Percentiles rank a stretch among this genome's conserved stretches.
phyloP scores from a whole-genome alignment of 2,888 invertebrate genomes.

The Drosophila imparisetae region DNA sequence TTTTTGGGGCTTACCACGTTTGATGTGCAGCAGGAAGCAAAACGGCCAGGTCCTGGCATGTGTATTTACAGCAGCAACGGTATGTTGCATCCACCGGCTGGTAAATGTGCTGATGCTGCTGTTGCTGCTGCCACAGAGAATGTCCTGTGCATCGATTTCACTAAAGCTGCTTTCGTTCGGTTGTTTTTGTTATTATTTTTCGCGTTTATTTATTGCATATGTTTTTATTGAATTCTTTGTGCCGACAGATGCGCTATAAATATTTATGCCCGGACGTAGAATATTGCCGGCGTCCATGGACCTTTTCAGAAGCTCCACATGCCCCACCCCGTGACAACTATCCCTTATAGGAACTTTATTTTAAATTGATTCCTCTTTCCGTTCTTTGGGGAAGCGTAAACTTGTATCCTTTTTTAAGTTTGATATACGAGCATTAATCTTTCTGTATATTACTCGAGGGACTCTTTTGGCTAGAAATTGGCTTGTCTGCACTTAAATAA shows the following conservation, averaged over 20 bases:
- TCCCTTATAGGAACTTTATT: slow-evolving; percentile 52
- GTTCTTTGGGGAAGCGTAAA: slow-evolving; percentile 50
- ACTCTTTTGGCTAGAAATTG: slow-evolving; percentile 58
- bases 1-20: slow-evolving; percentile 14
- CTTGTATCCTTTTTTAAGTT: slow-evolving; percentile 14
- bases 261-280: slow-evolving; percentile 72
- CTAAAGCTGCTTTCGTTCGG: neutral
- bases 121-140: slow-evolving; percentile 15
- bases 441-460: slow-evolving; percentile 50
- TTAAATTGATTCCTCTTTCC: slow-evolving; percentile 71
- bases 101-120: neutral
- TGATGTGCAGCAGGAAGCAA: slow-evolving; percentile 13
- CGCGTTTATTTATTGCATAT: slow-evolving; percentile 76
- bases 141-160: slow-evolving; percentile 39
- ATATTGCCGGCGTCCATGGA: slow-evolving; percentile 54
- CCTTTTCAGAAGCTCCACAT: slow-evolving; percentile 6
- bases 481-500: slow-evolving; percentile 73
- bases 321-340: neutral
- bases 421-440: slow-evolving; percentile 35
- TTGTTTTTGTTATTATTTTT: slow-evolving; percentile 30
- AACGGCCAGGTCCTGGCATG: slow-evolving; percentile 1
- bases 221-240: slow-evolving; percentile 78
- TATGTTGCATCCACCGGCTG: slow-evolving; percentile 12
- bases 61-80: slow-evolving; percentile 33
- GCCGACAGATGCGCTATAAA: slow-evolving; percentile 75